phyloP scores from a whole-genome alignment of 2,113 vertebrate genomes.

The Menura novaehollandiae region DNA sequence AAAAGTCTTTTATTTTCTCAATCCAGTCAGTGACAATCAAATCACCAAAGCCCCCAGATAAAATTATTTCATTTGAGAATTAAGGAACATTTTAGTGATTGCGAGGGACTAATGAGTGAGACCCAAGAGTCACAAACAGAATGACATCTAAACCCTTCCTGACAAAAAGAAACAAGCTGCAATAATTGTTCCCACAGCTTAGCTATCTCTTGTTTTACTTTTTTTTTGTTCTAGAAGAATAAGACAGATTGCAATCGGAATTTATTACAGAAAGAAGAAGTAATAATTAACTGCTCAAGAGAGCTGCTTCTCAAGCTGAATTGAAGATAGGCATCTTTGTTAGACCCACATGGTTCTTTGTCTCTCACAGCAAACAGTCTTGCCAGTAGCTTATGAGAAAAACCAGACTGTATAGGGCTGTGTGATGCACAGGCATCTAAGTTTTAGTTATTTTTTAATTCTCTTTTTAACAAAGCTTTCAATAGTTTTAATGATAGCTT shows the following conservation, averaged over 20 bases:
- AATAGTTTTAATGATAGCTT: not conserved
- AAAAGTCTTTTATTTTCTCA: not conserved
- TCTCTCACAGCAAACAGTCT: not conserved
- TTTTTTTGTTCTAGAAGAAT: not conserved
- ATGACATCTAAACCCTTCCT: not conserved
- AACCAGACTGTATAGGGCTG: not conserved
- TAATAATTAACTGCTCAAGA: conserved; percentile 2
- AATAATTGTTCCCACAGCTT: not conserved
- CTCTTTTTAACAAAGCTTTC: not conserved
- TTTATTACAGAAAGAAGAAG: not conserved
- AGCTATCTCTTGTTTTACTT: not conserved
- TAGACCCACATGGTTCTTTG: not conserved
- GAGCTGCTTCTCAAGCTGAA: not conserved
- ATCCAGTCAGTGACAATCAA: not conserved
- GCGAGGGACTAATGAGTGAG: not conserved
- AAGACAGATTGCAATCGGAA: conserved; percentile 31
- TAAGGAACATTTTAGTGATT: not conserved
- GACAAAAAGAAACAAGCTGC: not conserved
- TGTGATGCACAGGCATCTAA: not conserved
- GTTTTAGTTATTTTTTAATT: not conserved
- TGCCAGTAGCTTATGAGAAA: not conserved
- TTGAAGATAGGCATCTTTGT: conserved; percentile 14
- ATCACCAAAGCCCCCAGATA: not conserved
- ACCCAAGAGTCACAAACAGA: conserved; percentile 23
- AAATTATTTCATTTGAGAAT: not conserved